Conservation (phyloP, 2,797 vertebrate species). For the Nyctibius grandis region DNA sequence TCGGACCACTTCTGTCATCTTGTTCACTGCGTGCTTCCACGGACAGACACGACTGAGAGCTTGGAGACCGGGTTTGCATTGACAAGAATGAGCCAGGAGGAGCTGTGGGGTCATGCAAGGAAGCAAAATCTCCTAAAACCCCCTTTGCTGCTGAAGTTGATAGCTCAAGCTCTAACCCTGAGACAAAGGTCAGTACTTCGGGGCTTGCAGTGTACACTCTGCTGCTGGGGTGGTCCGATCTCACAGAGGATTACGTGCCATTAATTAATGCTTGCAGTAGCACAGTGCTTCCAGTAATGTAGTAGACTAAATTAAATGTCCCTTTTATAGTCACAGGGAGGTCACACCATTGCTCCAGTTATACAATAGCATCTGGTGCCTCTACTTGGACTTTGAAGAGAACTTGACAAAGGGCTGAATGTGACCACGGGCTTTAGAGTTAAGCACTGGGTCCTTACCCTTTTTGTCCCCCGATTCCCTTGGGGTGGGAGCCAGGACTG, state of each 20-base stretch:
- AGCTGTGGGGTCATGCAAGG: rapidly evolving
- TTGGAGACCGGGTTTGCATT: neutral
- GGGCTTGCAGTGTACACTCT: neutral
- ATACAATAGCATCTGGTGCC: neutral
- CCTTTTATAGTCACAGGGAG: neutral
- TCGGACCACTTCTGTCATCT: neutral
- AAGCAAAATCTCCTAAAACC: neutral
- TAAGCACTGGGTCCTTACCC: neutral
- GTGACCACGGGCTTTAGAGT: rapidly evolving
- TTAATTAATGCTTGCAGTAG: neutral
- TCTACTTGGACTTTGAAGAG: neutral
- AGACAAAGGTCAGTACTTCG: neutral
- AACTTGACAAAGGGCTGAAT: neutral
- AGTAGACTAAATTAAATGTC: neutral
- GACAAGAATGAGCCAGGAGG: neutral
- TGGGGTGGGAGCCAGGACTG: neutral
- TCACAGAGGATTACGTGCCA: rapidly evolving
- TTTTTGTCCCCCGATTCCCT: neutral
- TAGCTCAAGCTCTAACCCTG: neutral
- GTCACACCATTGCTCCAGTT: neutral
- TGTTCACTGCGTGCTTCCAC: rapidly evolving
- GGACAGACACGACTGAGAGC: rapidly evolving
- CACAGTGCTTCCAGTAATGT: neutral
- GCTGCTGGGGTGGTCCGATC: neutral
- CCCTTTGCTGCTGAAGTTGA: neutral